Base-by-base conservation (phyloP, 2,888 invertebrate species). In the Melangyna quadrimaculata region DNA sequence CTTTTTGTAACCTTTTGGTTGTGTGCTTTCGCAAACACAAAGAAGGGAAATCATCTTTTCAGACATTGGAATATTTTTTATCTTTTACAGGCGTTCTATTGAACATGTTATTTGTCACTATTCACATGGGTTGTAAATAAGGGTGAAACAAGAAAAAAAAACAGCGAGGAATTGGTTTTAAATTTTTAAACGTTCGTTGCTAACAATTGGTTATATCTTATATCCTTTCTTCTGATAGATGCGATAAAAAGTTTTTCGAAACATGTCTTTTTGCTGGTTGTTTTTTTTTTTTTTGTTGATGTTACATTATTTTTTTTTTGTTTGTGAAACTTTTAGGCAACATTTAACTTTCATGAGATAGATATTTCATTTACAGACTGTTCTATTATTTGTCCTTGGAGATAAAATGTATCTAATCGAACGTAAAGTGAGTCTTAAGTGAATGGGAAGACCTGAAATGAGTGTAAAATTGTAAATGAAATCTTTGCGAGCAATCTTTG, bases 361-460 rank as follows among this genome's bases (percentile, higher is more conserved):
- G 43, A 65, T 65, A 65, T 45, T 45, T 65, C 43, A 65, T 45
- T 65, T 43, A 27, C 43, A 43, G 43, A 29, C 27, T 63, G 43
- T 63, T 43, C 1, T 40, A 17, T 43, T 63, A n/a, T 40, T 63
- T 40, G 40, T 63, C 43, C 43, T 63, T 63, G 65, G 5, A 37
- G 27, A 72, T 57, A 78, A 70, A 63, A 71, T 63, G 55, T 71
- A 78, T 71, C 63, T 61, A 72, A 71, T 78, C 55, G 37, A 53
- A 32, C 57, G 65, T 22, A 69, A 63, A 63, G 43, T 43, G 63
- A 63, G 63, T 63, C 59, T 77, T 57, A 75, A 81, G 75, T 81
- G 75, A 71, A 71, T 65, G 27, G 65, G 65, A 27, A 51, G n/a
- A 75, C 57, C 51, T 71, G 19, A 51, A 40, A 37, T 71, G 75